phyloP scores from a whole-genome alignment of 2,113 vertebrate species.

The Tetrao urogallus region DNA sequence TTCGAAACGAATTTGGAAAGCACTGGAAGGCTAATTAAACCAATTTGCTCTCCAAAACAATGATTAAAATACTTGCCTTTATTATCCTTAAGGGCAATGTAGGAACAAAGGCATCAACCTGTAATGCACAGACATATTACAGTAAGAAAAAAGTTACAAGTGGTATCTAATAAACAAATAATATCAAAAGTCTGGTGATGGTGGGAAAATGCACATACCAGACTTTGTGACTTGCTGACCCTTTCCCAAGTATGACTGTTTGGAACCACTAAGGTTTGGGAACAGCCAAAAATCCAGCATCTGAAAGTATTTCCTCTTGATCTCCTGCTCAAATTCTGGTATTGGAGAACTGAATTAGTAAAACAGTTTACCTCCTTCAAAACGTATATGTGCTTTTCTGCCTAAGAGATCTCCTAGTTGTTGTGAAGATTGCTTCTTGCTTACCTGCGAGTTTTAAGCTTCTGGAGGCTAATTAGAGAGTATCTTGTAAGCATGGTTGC shows the following conservation, averaged over 20 bases:
- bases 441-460: slow-evolving; percentile 71
- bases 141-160: background rate
- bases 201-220: background rate
- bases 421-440: slow-evolving; percentile 3
- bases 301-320: background rate
- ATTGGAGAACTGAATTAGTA: background rate
- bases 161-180: background rate
- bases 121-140: background rate
- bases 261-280: background rate
- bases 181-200: background rate
- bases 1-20: slow-evolving; percentile 4
- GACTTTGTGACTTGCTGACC: background rate
- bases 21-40: background rate
- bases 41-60: background rate
- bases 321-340: slow-evolving; percentile 5
- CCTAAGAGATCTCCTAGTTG: slow-evolving; percentile 6
- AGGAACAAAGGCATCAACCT: background rate
- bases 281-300: background rate
- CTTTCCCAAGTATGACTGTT: background rate
- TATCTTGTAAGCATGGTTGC: slow-evolving; percentile 67
- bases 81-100: background rate
- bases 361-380: slow-evolving; percentile 31
- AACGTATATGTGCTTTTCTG: slow-evolving; percentile 39
- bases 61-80: background rate
- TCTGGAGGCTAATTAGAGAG: slow-evolving; percentile 81